Conservation (phyloP, 2,888 invertebrate genomes). For the Neoitamus cyanurus region DNA sequence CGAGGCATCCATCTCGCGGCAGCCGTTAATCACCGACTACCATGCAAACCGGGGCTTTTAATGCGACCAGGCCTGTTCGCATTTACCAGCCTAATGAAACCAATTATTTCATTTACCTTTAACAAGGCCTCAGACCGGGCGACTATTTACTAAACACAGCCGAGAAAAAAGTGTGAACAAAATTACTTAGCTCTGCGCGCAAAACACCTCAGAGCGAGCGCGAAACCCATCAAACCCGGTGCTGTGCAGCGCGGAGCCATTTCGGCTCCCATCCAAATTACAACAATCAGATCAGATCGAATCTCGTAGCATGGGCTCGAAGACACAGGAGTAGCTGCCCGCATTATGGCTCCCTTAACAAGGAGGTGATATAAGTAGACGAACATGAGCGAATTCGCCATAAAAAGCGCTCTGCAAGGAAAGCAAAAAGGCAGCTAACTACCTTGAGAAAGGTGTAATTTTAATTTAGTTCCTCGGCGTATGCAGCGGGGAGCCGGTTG, state of each 20-base stretch:
- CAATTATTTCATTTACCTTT: conserved; percentile 52
- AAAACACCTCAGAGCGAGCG: conserved; percentile 28
- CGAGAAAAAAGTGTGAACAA: conserved; percentile 44
- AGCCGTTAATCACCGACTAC: conserved; percentile 33
- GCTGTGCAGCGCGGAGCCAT: not conserved
- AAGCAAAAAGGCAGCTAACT: conserved; percentile 8
- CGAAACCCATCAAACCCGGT: not conserved
- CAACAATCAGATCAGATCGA: conserved; percentile 45
- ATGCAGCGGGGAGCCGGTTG: not conserved
- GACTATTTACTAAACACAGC: conserved; percentile 38
- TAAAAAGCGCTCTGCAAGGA: not conserved
- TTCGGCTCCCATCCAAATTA: conserved; percentile 37
- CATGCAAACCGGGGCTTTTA: conserved; percentile 10
- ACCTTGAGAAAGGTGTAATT: conserved; percentile 47
- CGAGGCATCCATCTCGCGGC: conserved; percentile 16
- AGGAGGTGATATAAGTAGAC: conserved; percentile 46
- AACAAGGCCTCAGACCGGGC: conserved; percentile 37
- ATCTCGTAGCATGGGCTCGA: conserved; percentile 11
- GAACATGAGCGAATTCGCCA: conserved; percentile 22
- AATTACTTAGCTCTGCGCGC: conserved; percentile 37
- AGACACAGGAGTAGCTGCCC: not conserved
- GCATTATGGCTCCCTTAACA: conserved; percentile 39
- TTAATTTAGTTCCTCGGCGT: conserved; percentile 41
- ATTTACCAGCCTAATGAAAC: conserved; percentile 52
- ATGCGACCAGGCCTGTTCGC: not conserved